Percentiles rank a stretch among this genome's conserved stretches.
Evolutionary conservation across 2,113 vertebrate genomes (phyloP).

Genomic region (Aepyceros melampus): DNA sequence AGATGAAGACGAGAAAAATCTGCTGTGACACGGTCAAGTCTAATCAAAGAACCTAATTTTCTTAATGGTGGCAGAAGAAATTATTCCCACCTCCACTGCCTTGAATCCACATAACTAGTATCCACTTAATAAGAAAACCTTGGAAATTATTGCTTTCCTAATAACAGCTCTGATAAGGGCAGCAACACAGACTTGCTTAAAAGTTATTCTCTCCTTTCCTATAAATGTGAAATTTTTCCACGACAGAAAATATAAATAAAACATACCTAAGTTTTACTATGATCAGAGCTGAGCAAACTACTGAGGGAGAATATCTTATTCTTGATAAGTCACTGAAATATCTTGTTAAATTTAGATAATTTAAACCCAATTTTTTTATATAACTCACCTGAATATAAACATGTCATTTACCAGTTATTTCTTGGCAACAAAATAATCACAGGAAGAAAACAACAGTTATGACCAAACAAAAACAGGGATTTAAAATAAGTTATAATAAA

Average conservation of each 20-base stretch:
- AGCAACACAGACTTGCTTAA: neutral
- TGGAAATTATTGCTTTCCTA: constrained; percentile 1
- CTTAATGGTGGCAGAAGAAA: neutral
- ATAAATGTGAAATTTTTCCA: neutral
- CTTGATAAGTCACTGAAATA: constrained; percentile 12
- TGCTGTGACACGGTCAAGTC: neutral
- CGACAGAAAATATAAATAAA: neutral
- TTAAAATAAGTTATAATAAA: neutral
- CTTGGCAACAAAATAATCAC: neutral
- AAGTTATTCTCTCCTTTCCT: neutral
- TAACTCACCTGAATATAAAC: neutral
- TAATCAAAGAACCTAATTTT: neutral
- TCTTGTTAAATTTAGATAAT: neutral
- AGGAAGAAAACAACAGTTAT: neutral
- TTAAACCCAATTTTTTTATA: neutral
- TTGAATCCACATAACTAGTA: neutral
- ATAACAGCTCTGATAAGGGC: neutral
- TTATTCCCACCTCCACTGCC: neutral
- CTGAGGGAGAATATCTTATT: neutral
- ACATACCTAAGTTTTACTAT: neutral
- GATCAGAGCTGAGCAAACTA: neutral
- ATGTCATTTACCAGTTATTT: neutral
- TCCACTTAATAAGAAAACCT: neutral
- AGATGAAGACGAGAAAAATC: neutral
- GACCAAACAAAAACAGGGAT: neutral